phyloP scores from a whole-genome alignment of 2,113 vertebrate species.

The Melanerpes formicivorus region DNA sequence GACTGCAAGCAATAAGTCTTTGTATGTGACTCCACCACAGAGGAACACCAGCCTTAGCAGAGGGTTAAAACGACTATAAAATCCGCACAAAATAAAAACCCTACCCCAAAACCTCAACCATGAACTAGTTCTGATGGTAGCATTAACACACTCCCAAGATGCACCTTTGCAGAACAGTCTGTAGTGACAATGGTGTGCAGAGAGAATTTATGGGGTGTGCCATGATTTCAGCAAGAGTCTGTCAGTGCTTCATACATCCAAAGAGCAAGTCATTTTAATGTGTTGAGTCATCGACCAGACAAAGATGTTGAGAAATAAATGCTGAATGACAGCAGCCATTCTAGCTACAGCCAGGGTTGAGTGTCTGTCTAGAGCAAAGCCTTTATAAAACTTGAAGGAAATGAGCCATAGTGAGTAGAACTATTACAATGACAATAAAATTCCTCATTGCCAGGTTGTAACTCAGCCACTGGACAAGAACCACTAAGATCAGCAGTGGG shows the following conservation, averaged over 20 bases:
- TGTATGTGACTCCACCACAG: neutral
- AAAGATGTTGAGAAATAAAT: conserved; percentile 13
- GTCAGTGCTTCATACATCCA: neutral
- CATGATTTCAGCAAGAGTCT: neutral
- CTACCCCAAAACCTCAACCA: no score
- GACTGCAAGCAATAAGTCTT: neutral
- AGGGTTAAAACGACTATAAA: neutral
- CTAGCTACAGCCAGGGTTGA: neutral
- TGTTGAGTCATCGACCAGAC: neutral
- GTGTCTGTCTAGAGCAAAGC: neutral
- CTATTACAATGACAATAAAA: neutral
- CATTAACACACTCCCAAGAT: neutral
- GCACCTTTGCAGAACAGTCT: neutral
- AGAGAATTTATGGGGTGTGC: neutral
- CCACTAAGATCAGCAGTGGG: neutral
- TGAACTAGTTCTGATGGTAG: neutral
- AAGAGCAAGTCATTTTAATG: neutral
- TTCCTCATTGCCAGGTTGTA: neutral
- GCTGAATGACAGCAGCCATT: neutral
- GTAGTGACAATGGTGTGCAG: neutral
- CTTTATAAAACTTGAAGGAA: neutral
- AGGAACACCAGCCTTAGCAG: rapidly evolving
- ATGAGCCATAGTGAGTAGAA: neutral
- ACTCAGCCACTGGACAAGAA: neutral
- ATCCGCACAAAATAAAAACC: neutral